Conservation (phyloP, 2,113 vertebrate genomes). For the Turnix velox region DNA sequence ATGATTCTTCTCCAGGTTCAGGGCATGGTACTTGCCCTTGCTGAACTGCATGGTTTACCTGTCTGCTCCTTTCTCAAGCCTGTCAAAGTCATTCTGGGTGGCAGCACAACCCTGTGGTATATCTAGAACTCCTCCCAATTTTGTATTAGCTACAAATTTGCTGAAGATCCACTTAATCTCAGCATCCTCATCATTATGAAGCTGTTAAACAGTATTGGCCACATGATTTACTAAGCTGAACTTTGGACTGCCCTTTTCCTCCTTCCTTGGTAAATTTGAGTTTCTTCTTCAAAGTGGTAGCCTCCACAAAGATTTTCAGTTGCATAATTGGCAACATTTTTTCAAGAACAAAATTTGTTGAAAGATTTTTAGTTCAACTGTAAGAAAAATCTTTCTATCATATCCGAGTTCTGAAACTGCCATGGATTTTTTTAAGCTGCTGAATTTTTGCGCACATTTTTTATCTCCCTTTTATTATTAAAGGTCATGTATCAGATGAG, state of each 20-base stretch:
- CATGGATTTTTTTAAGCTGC: not conserved
- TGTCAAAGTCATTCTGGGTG: not conserved
- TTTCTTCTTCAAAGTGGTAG: not conserved
- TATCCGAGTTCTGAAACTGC: not conserved
- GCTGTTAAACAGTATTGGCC: not conserved
- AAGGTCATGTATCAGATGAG: not conserved
- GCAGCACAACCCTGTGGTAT: not conserved
- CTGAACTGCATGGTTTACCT: not conserved
- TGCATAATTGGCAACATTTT: not conserved
- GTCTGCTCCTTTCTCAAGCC: not conserved
- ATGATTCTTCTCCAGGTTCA: not conserved
- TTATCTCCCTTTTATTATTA: not conserved
- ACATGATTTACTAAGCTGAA: not conserved
- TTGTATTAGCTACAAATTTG: not conserved
- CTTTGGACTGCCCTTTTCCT: not conserved
- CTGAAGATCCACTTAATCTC: not conserved
- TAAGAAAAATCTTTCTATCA: not conserved
- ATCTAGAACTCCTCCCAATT: not conserved
- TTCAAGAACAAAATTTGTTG: not conserved
- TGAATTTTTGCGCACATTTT: not conserved
- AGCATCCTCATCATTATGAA: not conserved
- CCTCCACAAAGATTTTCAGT: not conserved
- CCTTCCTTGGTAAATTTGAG: not conserved
- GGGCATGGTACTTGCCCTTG: not conserved
- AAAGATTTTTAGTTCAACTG: not conserved